Evolutionary conservation across 2,113 vertebrate species (phyloP), one percentile per base, ranked within the genome.

Genomic region (Poecilia latipinna): DNA sequence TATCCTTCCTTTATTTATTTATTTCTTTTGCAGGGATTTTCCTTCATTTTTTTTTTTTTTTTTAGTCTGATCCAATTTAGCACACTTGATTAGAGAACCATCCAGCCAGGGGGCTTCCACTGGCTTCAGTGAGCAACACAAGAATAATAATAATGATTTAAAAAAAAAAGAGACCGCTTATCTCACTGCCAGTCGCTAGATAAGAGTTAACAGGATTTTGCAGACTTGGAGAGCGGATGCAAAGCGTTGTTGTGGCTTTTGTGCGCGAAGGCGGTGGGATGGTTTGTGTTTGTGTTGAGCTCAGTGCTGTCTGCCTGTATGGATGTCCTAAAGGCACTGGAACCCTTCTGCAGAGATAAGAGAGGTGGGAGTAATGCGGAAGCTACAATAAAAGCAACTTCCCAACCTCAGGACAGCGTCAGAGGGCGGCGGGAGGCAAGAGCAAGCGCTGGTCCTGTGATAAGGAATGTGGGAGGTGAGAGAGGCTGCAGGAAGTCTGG

Each of bases 31-130:
- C 22, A 44, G 65, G 6, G 31, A 33, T 33, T 70, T 70, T 12
- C 42, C 22, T 54, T 78, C 31, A 57, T 19, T 28, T 44, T 37
- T 72, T 42, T 42, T 72, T 42, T 42, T 66, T 37, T 66, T 29
- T 10, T 2, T 73, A 48, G 62, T 73, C 73, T 75, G 65, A 80
- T 83, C 70, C 71, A 70, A 79, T 80, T 77, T 75, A 71, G n/a
- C 75, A 86, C 70, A 72, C 70, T 79, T 87, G 79, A 86, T 87
- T 86, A 86, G 65, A 79, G 64, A 79, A 60, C 68, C 61, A 66
- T 48, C 65, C 61, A 77, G 42, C 79, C 32, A n/a, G 39, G 69
- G 69, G 68, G 39, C 22, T 66, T 79, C 73, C 44, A 54, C 42
- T 80, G 82, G 76, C 71, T 78, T 73, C 80, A 78, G 6, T 65